Conservation (phyloP, 2,888 invertebrate species). For the Podabrus alpinus region DNA sequence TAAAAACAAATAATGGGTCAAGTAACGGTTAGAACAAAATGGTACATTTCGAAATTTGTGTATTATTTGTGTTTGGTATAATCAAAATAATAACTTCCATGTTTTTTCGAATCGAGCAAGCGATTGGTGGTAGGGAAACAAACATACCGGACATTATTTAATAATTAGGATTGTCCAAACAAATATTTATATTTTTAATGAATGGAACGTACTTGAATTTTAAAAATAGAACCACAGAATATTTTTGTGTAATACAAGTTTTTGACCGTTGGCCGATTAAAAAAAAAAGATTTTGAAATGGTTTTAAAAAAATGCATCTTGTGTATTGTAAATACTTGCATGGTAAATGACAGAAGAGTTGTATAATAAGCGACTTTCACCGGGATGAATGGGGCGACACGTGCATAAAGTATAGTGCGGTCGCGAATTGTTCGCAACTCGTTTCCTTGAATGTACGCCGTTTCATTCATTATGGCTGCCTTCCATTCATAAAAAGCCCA, state of each 20-base stretch:
- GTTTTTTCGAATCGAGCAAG: background rate
- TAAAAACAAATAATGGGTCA: constrained; percentile 3
- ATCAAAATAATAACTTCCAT: background rate
- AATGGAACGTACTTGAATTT: background rate
- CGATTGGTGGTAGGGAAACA: background rate
- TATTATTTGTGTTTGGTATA: background rate
- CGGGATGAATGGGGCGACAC: constrained; percentile 43
- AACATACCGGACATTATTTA: background rate
- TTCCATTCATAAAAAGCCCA: constrained; percentile 74
- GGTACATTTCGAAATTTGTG: background rate
- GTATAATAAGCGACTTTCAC: constrained; percentile 43
- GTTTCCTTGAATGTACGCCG: constrained; percentile 58
- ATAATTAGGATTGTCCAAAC: background rate
- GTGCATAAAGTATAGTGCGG: constrained; percentile 36
- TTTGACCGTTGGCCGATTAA: background rate
- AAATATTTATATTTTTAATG: background rate
- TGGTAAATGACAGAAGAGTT: constrained; percentile 26
- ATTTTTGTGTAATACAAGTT: background rate
- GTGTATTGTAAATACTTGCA: background rate
- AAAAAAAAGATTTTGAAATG: background rate
- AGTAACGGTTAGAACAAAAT: background rate
- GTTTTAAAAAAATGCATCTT: background rate
- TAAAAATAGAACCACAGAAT: background rate
- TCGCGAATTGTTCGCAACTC: constrained; percentile 46
- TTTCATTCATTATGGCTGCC: constrained; percentile 75